Conservation (phyloP, 2,113 vertebrate genomes). For the Prunella himalayana region DNA sequence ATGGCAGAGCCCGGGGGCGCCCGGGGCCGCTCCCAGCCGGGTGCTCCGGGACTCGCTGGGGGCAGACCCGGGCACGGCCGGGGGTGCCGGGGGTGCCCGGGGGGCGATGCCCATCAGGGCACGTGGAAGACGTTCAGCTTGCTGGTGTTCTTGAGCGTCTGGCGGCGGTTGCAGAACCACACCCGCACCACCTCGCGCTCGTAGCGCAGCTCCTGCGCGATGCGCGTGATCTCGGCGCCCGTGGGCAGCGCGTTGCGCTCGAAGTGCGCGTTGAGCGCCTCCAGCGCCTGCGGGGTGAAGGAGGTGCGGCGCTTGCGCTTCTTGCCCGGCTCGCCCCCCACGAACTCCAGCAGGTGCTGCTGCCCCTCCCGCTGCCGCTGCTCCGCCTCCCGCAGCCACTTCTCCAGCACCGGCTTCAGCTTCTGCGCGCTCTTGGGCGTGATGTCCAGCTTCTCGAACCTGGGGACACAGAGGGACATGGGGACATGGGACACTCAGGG, state of each 20-base stretch:
- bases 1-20: no score
- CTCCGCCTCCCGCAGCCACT: constrained; percentile 93
- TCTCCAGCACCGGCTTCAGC: constrained; percentile 93
- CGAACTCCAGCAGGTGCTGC: constrained; percentile 96
- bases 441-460: constrained; percentile 72
- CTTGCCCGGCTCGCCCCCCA: constrained; percentile 93
- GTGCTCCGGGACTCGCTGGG: accelerated
- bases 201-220: constrained; percentile 95
- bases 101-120: constrained; percentile 56
- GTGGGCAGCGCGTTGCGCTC: constrained; percentile 95
- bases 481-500: not conserved
- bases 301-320: constrained; percentile 93
- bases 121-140: constrained; percentile 94
- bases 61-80: not conserved
- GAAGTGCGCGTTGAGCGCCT: constrained; percentile 93
- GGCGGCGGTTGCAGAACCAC: constrained; percentile 97
- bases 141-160: constrained; percentile 97
- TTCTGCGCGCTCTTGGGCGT: constrained; percentile 98
- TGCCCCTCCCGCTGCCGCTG: constrained; percentile 95
- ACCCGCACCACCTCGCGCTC: constrained; percentile 94
- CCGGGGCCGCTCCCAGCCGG: no score
- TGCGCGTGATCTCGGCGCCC: constrained; percentile 95
- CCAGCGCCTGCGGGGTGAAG: constrained; percentile 95
- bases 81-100: no score
- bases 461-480: not conserved